phyloP scores from a whole-genome alignment of 2,113 vertebrate species.

The Plecotus auritus region DNA sequence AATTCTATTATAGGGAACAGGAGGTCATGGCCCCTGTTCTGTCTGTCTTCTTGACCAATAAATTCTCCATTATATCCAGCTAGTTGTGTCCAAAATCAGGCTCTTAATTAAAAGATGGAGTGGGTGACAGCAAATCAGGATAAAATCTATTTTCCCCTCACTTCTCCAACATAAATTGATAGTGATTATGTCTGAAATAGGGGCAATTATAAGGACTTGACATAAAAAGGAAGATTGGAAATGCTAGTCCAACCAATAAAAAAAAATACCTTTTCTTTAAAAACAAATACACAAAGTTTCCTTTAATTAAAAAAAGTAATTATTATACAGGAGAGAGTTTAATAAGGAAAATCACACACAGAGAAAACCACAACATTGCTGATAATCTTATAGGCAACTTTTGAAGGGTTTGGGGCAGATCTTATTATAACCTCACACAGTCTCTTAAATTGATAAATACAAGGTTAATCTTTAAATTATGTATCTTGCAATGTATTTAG shows the following conservation, averaged over 20 bases:
- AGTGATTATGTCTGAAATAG: neutral
- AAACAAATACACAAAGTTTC: neutral
- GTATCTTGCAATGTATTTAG: neutral
- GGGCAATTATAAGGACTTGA: neutral
- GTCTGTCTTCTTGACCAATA: neutral
- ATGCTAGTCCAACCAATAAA: neutral
- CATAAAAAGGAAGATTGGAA: conserved; percentile 15
- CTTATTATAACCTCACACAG: neutral
- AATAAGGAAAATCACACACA: neutral
- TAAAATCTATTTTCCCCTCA: neutral
- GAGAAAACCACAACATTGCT: neutral
- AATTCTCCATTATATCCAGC: neutral
- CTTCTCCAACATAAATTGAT: neutral
- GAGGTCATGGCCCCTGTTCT: neutral
- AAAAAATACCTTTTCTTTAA: neutral
- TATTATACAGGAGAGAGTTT: neutral
- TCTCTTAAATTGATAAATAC: neutral
- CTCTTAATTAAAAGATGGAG: conserved; percentile 16
- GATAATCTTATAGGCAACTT: neutral
- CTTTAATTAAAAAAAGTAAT: neutral
- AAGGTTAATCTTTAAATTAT: neutral
- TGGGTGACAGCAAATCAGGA: neutral
- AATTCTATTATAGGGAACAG: neutral
- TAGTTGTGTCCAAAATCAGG: neutral
- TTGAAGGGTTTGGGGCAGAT: neutral